Base-by-base conservation (phyloP, 1,140 invertebrate genomes). In the Limonius californicus region DNA sequence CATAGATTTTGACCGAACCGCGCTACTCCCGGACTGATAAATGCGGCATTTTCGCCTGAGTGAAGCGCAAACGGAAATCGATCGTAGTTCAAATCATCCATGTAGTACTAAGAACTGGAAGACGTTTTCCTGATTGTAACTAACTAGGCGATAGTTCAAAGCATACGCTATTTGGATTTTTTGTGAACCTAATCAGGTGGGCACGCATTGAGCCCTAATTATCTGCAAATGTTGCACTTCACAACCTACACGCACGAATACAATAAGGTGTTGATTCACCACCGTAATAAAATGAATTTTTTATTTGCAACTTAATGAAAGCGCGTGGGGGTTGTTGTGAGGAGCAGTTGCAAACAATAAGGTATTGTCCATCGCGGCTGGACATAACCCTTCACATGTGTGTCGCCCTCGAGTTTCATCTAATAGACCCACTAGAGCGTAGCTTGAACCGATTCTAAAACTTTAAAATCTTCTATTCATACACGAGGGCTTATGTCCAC, bases 381-480 rank as follows among this genome's bases (percentile, higher is more conserved):
- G 16, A 59, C 43, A 30, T 57, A 57, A 66, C 57, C 65, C 65
- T 63, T 63, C 43, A 50, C 35, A n/a, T n/a, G 56, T 63, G 21
- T 54, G 32, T 32, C 16, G 57, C 64, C 61, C 60, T 47, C 21
- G 47, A 54, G 18, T 66, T 63, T 60, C 42, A 54, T 62, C 62
- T 67, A 64, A 64, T 59, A 64, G 58, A 64, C 16, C 14, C 62
- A 47, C n/a, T 61, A 61, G 59, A 47, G 61, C 65, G 43, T 66
- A 54, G 30, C 32, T 19, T 50, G 45, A 50, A 50, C 9, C 2
- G 45, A 50, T 50, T 50, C 14, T 63, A 9, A 61, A 60, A 64
- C 59, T 66, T 66, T 59, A 59, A 57, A 66, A 15, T 66, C 57
- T 62, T 63, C 59, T 66, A 66, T 66, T 66, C 61, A 66, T 66